Percentiles rank a stretch among this genome's conserved stretches.
phyloP scores from a whole-genome alignment of 2,797 vertebrate species.

The Spheniscus humboldti region DNA sequence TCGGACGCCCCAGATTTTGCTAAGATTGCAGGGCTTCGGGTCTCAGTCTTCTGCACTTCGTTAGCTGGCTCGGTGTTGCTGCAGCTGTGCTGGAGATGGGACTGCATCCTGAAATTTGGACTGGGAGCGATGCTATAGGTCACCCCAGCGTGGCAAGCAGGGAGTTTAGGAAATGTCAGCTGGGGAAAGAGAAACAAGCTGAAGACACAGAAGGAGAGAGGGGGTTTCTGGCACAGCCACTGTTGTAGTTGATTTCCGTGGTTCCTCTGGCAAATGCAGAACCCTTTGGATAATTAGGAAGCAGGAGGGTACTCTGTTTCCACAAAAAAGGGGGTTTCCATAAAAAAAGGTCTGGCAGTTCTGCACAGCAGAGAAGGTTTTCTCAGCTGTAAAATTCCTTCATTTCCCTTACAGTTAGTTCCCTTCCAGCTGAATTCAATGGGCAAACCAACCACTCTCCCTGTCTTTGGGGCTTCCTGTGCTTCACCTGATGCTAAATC shows the following conservation, averaged over 20 bases:
- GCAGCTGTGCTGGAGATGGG: not conserved
- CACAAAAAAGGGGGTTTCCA: not conserved
- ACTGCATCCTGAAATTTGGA: not conserved
- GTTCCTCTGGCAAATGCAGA: not conserved
- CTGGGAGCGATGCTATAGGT: not conserved
- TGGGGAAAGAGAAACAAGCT: not conserved
- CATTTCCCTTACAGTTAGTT: not conserved
- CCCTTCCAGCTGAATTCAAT: not conserved
- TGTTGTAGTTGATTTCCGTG: not conserved
- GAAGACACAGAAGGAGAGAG: not conserved
- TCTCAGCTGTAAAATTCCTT: not conserved
- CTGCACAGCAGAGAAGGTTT: not conserved
- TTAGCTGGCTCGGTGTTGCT: not conserved
- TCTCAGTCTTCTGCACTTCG: accelerated
- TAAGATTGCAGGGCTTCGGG: not conserved
- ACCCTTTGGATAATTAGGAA: not conserved
- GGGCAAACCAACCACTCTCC: not conserved
- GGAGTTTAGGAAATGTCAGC: not conserved
- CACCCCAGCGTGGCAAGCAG: not conserved
- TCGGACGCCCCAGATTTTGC: accelerated
- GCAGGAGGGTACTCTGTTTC: not conserved
- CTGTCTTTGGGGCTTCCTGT: not conserved
- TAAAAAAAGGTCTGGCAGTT: not conserved
- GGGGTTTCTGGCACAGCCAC: not conserved
- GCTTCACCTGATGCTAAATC: not conserved